Conservation (phyloP, 2,797 vertebrate genomes). For the Tokudaia muenninki region DNA sequence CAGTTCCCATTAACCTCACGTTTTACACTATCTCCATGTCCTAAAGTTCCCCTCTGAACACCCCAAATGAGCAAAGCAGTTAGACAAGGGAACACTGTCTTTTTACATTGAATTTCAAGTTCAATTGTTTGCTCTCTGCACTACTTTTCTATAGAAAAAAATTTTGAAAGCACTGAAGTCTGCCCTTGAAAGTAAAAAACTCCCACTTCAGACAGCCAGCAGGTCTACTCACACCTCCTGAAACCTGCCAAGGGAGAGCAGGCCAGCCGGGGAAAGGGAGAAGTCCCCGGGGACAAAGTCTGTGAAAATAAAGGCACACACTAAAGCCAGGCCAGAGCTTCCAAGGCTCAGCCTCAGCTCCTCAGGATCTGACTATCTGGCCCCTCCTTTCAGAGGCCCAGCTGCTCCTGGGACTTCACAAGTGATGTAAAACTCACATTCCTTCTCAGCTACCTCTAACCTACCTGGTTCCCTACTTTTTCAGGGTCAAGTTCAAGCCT, state of each 20-base stretch:
- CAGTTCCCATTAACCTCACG: conserved; percentile 24
- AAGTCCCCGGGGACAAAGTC: not conserved
- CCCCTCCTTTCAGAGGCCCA: not conserved
- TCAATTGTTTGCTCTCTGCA: conserved; percentile 2
- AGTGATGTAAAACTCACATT: conserved; percentile 49
- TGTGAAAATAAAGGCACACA: not conserved
- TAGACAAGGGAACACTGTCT: conserved; percentile 16
- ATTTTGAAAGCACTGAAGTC: not conserved
- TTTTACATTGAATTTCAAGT: not conserved
- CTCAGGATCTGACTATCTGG: not conserved
- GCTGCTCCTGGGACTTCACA: conserved; percentile 1
- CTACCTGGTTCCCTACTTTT: not conserved
- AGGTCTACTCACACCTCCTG: not conserved
- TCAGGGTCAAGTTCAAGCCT: conserved; percentile 28
- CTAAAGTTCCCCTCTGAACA: conserved; percentile 18
- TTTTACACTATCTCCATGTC: conserved; percentile 47
- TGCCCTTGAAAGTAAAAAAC: not conserved
- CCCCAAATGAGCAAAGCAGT: conserved; percentile 27
- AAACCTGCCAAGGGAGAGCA: conserved; percentile 25
- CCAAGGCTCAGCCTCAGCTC: conserved; percentile 6
- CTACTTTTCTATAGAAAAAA: conserved; percentile 51
- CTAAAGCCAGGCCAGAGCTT: not conserved
- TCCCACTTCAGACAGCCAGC: not conserved
- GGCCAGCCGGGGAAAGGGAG: not conserved
- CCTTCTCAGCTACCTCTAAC: conserved; percentile 19